phyloP scores from a whole-genome alignment of 1,140 invertebrate genomes.

The Bombus turneri region DNA sequence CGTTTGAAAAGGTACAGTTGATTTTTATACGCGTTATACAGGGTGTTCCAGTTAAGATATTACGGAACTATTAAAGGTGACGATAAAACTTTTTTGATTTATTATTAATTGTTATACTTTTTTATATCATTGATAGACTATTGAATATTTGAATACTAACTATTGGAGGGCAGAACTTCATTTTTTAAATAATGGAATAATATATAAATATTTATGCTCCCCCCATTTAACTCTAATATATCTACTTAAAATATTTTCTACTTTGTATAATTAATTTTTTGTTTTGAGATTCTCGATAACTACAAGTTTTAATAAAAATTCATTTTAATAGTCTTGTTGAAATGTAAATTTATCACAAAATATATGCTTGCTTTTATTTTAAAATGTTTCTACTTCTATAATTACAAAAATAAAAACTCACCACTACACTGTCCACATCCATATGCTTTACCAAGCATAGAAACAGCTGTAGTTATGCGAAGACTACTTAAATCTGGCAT shows the following conservation, averaged over 20 bases:
- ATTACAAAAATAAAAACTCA: conserved; percentile 69
- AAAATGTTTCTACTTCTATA: conserved; percentile 41
- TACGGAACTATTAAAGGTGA: background rate
- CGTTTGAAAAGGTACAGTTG: background rate
- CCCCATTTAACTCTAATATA: too few relatives aligned
- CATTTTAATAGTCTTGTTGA: too few relatives aligned
- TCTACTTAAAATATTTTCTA: background rate
- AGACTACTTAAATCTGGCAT: conserved; percentile 83
- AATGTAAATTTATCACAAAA: background rate
- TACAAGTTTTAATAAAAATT: background rate
- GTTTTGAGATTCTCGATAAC: background rate
- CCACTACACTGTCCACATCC: conserved; percentile 83
- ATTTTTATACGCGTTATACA: background rate
- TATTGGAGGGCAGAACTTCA: too few relatives aligned
- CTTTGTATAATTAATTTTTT: background rate
- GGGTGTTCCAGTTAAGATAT: background rate
- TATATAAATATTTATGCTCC: too few relatives aligned
- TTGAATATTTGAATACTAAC: background rate
- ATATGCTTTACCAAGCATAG: conserved; percentile 85
- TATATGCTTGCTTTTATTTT: background rate
- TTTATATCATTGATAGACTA: background rate
- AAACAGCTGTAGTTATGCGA: conserved; percentile 83
- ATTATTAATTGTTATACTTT: background rate
- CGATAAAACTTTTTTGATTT: background rate
- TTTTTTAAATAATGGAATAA: too few relatives aligned